phyloP scores from a whole-genome alignment of 2,888 invertebrate genomes.

The Troglohyphantes excavatus region DNA sequence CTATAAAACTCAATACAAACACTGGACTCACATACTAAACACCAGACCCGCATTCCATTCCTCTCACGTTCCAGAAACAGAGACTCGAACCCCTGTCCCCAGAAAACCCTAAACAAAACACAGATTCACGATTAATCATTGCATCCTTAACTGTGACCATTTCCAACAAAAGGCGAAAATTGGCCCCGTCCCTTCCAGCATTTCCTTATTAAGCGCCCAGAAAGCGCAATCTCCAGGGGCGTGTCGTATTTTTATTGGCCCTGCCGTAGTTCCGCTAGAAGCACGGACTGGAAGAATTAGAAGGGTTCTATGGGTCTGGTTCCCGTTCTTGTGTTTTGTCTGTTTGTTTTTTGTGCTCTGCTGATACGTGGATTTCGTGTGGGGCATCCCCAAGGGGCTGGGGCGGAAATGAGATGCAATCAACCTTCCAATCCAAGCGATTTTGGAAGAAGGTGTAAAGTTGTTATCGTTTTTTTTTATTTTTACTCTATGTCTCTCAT shows the following conservation, averaged over 20 bases:
- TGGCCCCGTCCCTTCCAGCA: conserved; percentile 21
- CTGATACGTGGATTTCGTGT: conserved; percentile 35
- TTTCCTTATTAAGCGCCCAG: conserved; percentile 46
- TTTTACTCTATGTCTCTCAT: no score
- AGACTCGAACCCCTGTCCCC: conserved; percentile 18
- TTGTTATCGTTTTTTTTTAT: no score
- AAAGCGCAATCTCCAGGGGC: conserved; percentile 14
- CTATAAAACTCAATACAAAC: no score
- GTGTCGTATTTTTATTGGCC: conserved; percentile 28
- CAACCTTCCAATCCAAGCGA: no score
- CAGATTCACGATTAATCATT: conserved; percentile 37
- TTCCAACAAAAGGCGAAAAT: conserved; percentile 26
- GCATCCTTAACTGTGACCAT: conserved; percentile 41
- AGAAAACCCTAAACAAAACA: conserved; percentile 34
- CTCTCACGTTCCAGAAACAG: conserved; percentile 21
- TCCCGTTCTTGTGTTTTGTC: background rate
- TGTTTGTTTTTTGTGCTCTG: conserved; percentile 27
- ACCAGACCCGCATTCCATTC: no score
- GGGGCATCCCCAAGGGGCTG: background rate
- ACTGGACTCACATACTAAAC: no score
- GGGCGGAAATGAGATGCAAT: background rate
- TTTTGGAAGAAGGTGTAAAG: no score
- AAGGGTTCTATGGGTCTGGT: conserved; percentile 26
- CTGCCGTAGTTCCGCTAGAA: background rate
- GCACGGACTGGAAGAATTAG: conserved; percentile 34